These are phyloP conservation scores for Crematogaster levior DNA, from an alignment of 2,888 invertebrate genomes.

Conservation along the genomic window DNA sequence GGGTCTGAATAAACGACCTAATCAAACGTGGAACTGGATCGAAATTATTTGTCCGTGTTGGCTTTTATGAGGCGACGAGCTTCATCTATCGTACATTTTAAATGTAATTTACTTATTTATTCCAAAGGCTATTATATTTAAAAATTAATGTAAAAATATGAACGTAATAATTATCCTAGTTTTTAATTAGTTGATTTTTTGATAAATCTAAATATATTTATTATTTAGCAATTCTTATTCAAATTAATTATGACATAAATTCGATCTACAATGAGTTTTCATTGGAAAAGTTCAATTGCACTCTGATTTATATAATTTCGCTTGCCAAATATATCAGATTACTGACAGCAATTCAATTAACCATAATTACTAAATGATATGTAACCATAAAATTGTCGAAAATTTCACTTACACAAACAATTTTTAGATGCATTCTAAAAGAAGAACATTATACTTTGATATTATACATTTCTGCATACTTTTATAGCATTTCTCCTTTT, in stretches of 20 bases:
- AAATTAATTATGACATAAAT: background rate
- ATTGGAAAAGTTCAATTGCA: background rate
- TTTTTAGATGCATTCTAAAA: background rate
- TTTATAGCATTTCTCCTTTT: conserved; percentile 66
- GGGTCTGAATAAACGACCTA: background rate
- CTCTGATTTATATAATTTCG: background rate
- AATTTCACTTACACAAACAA: background rate
- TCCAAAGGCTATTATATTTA: too few species aligned
- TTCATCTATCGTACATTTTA: conserved; percentile 31
- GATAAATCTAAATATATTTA: conserved; percentile 15
- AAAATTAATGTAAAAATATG: too few species aligned
- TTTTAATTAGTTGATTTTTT: conserved; percentile 51
- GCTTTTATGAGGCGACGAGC: conserved; percentile 44
- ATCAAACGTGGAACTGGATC: conserved; percentile 51
- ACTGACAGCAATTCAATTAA: background rate
- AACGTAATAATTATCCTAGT: conserved; percentile 28
- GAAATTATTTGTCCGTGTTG: conserved; percentile 45
- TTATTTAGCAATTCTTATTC: background rate
- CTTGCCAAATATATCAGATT: background rate
- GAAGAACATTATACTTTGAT: conserved; percentile 53
- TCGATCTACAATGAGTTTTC: background rate
- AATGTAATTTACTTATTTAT: too few species aligned
- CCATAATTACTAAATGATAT: background rate
- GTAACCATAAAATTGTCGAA: background rate
- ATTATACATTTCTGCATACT: conserved; percentile 47